Evolutionary conservation across 2,113 vertebrate genomes (phyloP), one percentile per base, ranked within the genome.

Genomic region (Galemys pyrenaicus): DNA sequence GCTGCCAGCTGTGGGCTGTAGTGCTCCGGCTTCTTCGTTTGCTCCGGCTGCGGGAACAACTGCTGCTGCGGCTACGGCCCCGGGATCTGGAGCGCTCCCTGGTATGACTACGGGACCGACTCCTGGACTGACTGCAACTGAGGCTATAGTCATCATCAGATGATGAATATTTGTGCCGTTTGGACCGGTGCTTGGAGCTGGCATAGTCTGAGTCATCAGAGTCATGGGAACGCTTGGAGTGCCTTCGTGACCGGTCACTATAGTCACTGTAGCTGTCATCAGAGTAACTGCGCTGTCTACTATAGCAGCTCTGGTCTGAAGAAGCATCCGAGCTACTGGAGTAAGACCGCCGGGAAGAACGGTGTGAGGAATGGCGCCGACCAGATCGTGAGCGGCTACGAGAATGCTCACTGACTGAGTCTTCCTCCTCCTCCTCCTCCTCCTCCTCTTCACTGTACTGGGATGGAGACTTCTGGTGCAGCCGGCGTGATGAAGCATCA

Each of bases 181-280:
- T 98, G 0, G 99, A 99, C 24, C 98, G 98, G 92, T 98, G 98
- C 60, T 99, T 98, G 35, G 99, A 99, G 51, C 99, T 98, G 98
- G 94, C 98, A n/a, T 99, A 99, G 92, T 99, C 99, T 0, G 99
- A 99, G 92, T 99, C 98, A 0, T 98, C 99, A 0, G 99, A 99
- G 28, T 99, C 98, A 0, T 98, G 98, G 56, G 98, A 99, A 1
- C 98, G 99, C 92, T 99, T 99, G 2, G 99, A 99, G 86, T 49
- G 98, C 95, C 98, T 98, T 96, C 98, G 92, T 26, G 98, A 98
- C 0, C 96, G 98, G 22, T 98, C 98, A 15, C 99, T 99, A 95
- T 99, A 99, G 94, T 99, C 99, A 16, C 99, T 99, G 92, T 99
- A 99, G 97, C 99, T 99, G 89, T 99, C 98, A 0, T 98, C 99